Base-by-base conservation (phyloP, 2,113 vertebrate species). In the Myanophis thanlyinensis region DNA sequence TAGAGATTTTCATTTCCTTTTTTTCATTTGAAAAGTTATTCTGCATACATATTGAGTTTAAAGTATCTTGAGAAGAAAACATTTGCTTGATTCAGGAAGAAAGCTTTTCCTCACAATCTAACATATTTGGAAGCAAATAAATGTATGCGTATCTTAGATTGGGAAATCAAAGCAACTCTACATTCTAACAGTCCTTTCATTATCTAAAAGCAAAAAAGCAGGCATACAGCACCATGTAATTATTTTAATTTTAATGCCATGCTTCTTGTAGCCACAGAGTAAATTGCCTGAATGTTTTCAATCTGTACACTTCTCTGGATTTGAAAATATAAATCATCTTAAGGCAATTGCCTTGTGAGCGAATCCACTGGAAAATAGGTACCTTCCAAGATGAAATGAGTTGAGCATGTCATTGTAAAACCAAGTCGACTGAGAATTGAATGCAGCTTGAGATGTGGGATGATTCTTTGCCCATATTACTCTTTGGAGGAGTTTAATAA, bases 1-100 rank as follows among this genome's bases (percentile, higher is more conserved):
- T 88, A 56, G 59, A 93, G 86, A 80, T 47, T 93, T 88, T 94
- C 88, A 27, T 94, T 96, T 88, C 90, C 90, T 95, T 80, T 35
- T 80, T 80, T 93, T 89, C 90, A 93, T 95, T 94, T 96, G 92
- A 96, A 97, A 40, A 96, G 97, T 97, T 94, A 96, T 5, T 52
- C 54, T 89, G 96, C 95, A 85, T 93, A 96, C 54, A 95, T 80
- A 97, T 87, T 95, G 56, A 94, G 90, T 92, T 95, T 94, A 94
- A 97, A 94, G 7, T 91, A 88, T 87, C 90, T 95, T 25, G 88
- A 62, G 93, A 94, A 80, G 88, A 93, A 93, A 93, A 90, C 54
- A 93, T 96, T 91, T 93, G 27, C 90, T 92, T 96, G 48, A 88
- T 93, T 94, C 1, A 53, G 92, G 87, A 96, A 90, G 0, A 91